Percentiles rank a stretch among this genome's conserved stretches.
Conservation (phyloP, 2,888 invertebrate species). For the Nycteola revayana region DNA sequence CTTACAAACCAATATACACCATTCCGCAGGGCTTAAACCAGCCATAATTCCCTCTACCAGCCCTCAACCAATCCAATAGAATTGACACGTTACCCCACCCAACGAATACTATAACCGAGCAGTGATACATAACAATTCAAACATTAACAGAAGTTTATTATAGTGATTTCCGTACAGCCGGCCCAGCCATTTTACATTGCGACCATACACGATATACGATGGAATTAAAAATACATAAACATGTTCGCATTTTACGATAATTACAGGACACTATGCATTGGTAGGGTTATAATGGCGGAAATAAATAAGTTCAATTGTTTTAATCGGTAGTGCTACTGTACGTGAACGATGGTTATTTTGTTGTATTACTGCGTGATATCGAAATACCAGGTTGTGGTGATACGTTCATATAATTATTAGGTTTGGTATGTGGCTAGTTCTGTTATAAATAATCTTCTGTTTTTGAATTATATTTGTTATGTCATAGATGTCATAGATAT, state of each 20-base stretch:
- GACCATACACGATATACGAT: constrained; percentile 51
- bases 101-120: constrained; percentile 9
- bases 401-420: no score
- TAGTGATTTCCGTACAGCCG: constrained; percentile 61
- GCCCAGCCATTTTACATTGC: constrained; percentile 57
- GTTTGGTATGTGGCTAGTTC: no score
- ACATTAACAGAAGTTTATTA: constrained; percentile 70
- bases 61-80: no score
- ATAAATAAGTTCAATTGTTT: constrained; percentile 51
- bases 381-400: no score
- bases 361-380: constrained; percentile 5
- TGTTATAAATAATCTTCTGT: no score
- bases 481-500: no score
- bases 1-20: no score
- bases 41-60: no score
- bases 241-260: constrained; percentile 76
- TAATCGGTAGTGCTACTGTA: constrained; percentile 33
- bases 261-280: constrained; percentile 66
- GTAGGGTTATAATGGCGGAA: constrained; percentile 62
- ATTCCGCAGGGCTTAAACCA: no score
- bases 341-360: constrained; percentile 30
- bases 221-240: constrained; percentile 81
- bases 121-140: constrained; percentile 37
- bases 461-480: no score
- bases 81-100: no score